Evolutionary conservation across 2,113 vertebrate genomes (phyloP).

Genomic region (Empidonax alnorum): DNA sequence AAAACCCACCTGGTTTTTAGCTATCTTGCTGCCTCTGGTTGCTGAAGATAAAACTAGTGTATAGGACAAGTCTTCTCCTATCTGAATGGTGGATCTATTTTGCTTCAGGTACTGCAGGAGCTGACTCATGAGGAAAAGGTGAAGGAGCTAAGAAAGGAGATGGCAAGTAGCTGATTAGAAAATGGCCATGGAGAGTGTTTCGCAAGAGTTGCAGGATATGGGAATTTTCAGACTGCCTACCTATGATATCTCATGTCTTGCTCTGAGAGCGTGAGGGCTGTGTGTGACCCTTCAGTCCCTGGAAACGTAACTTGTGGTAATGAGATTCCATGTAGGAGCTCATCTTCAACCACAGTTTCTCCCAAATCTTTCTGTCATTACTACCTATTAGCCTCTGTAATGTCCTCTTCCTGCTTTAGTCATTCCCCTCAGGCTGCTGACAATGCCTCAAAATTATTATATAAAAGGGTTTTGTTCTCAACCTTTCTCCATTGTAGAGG

Average conservation of each 20-base stretch:
- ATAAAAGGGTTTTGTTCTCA: background rate
- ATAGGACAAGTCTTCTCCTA: background rate
- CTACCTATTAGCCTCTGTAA: background rate
- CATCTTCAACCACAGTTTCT: background rate
- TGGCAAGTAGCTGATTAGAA: background rate
- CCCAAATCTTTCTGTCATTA: background rate
- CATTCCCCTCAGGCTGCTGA: background rate
- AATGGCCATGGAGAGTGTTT: background rate
- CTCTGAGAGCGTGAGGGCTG: background rate
- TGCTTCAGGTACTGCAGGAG: background rate
- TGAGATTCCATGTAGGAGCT: background rate
- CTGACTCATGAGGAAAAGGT: background rate
- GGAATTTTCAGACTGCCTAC: background rate
- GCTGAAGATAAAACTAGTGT: background rate
- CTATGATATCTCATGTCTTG: background rate
- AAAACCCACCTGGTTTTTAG: background rate
- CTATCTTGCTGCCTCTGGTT: background rate
- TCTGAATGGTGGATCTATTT: background rate
- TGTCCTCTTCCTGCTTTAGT: background rate
- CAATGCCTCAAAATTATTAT: background rate
- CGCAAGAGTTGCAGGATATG: background rate
- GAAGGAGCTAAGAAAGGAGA: background rate
- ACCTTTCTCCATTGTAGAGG: background rate
- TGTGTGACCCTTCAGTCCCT: background rate
- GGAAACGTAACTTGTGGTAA: background rate